phyloP scores from a whole-genome alignment of 92 coral and sea anemone species.

The Zoanthus sansibaricus region DNA sequence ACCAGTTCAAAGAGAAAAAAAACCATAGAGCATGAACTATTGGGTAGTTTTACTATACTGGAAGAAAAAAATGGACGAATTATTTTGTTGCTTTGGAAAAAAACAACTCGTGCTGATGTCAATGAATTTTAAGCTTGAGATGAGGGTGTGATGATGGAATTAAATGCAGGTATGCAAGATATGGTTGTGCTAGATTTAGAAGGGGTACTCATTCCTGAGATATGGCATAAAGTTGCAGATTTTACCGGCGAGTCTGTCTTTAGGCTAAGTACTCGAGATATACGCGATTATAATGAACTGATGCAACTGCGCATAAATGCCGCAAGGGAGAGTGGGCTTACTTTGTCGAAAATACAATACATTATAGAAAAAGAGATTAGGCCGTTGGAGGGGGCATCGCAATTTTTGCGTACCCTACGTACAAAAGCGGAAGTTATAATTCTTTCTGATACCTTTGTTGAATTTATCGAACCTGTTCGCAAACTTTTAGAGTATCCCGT shows the following conservation, averaged over 20 bases:
- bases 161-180: background rate
- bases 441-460: background rate
- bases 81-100: background rate
- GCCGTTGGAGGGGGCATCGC: background rate
- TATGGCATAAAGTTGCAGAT: background rate
- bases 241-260: background rate
- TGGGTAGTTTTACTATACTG: background rate
- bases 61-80: background rate
- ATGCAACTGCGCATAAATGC: background rate
- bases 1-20: background rate
- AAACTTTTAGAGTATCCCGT: background rate
- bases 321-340: background rate
- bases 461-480: background rate
- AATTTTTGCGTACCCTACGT: background rate
- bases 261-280: background rate
- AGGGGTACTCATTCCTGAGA: background rate
- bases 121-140: background rate
- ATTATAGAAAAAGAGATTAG: too few species aligned
- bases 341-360: background rate
- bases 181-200: background rate
- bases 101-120: background rate
- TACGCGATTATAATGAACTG: background rate
- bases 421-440: background rate
- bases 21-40: background rate
- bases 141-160: background rate